Base-by-base conservation (phyloP, 2,797 vertebrate genomes). In the Oreonectes daqikongensis region DNA sequence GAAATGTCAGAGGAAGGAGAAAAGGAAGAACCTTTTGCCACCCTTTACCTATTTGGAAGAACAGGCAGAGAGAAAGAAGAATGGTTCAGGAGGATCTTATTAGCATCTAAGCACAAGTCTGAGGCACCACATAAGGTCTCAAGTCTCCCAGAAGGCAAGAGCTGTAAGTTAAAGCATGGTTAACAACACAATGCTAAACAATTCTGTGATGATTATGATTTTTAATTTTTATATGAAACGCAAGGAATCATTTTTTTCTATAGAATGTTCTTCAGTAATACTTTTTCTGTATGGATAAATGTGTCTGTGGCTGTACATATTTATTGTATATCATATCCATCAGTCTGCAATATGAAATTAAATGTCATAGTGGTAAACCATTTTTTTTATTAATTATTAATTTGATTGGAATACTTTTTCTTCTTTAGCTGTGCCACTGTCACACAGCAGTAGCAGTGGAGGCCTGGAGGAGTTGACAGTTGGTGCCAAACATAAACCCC, bases 11-110 rank as follows among this genome's bases (percentile, higher is more conserved):
- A 94, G 89, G 77, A 93, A 71, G 65, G 92, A 92, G 78, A 93
- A 28, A 22, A 64, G 11, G 52, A 53, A 24, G 52, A 53, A 24
- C 11, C 52, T 11, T 53, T 53, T 53, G 52, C 24, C 81, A 95
- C 93, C 40, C 92, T 99, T 52, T 98, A 94, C 86, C 93, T 99
- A 81, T 99, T 99, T 82, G 97, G 96, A 63, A 93, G 97, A 86
- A 98, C 96, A 0, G 97, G 97, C 3, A 89, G 96, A 71, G 96
- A 99, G 83, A 99, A 99, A 85, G 97, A 99, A 84, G 96, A 97
- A 65, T 99, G 97, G 97, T 98, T 98, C 87, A 91, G 92, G 72
- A 90, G 91, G 66, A 94, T 98, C 64, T 86, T 97, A 40, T 85
- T 92, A 0, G 97, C 95, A 26, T 96, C 96, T 22, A 95, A 87